Evolutionary conservation across 2,113 vertebrate genomes (phyloP).

Genomic region (cat (Felis catus)): F.catus_Fca126_mat1.0 CM031415.1:69596001-69596500

Average conservation of each 20-base stretch:
- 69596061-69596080: constrained; percentile 32
- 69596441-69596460: neutral
- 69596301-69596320: neutral
- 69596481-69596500: neutral
- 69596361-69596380: neutral
- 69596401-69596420: neutral
- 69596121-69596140: neutral
- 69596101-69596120: neutral
- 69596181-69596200: constrained; percentile 62
- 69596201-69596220: neutral
- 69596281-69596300: constrained; percentile 28
- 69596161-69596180: constrained; percentile 39
- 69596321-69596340: neutral
- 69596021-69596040: neutral
- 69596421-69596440: neutral
- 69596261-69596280: constrained; percentile 47
- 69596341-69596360: neutral
- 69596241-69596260: neutral
- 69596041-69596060: constrained; percentile 16
- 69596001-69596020: constrained; percentile 26
- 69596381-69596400: neutral
- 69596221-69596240: neutral
- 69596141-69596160: constrained; percentile 6
- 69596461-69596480: neutral
- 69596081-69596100: constrained; percentile 39